Base-by-base conservation (phyloP, 2,113 vertebrate genomes). In the Parus major region DNA sequence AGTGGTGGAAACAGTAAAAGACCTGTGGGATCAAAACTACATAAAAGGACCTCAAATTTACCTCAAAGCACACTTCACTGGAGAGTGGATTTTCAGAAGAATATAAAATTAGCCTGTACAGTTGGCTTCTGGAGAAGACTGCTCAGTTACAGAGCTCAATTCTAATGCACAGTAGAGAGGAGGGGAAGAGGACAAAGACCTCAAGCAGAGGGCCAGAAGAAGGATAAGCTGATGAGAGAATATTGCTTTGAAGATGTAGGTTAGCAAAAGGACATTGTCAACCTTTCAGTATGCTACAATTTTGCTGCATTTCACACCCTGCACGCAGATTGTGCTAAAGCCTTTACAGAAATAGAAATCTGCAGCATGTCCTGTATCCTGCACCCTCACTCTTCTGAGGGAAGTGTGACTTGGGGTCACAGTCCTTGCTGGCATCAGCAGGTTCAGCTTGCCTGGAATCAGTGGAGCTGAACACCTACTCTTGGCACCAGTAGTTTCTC, bases 181-280 rank as follows among this genome's bases (percentile, higher is more conserved):
- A 95, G 91, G 80, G 52, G 28, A 92, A 89, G 73, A 97, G 88
- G 94, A 96, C 95, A 96, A 97, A 95, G 91, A 86, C 47, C 91
- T 95, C 96, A 95, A 97, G 95, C 94, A 91, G 94, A 86, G 88
- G 94, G 73, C 83, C 90, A 89, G 88, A 92, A 95, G 86, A 92
- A 91, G 52, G 72, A 84, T 93, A 92, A 92, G 77, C 80, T 93
- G 94, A 96, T 95, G 94, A 95, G 72, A 68, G 88, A 95, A 78
- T 95, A 77, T 80, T 81, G 20, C 79, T 92, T 90, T 95, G 92
- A 95, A 95, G 90, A 93, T 81, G 36, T 42, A 93, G 86, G 90
- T 90, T 96, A 92, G 88, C 28, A 90, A 90, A 92, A 96, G 82
- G 82, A 93, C 85, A 92, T 69, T 93, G 87, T 72, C 89, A 95